phyloP scores from a whole-genome alignment of 2,113 vertebrate species.

The Semnornis frantzii region DNA sequence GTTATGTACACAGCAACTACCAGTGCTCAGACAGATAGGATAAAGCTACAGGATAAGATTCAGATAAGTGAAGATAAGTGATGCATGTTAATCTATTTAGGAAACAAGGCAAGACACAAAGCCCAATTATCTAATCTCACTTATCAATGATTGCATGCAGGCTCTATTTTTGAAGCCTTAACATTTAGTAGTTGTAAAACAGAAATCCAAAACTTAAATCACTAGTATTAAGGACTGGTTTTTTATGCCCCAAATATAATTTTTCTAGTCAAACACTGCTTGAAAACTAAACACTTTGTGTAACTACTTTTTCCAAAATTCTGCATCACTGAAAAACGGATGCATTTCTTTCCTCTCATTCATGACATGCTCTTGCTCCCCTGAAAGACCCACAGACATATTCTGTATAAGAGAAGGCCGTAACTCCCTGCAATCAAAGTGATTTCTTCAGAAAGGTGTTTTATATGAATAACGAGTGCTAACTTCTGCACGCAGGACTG shows the following conservation, averaged over 20 bases:
- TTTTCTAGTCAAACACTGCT: slow-evolving; percentile 25
- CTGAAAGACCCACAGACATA: neutral
- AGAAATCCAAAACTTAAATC: neutral
- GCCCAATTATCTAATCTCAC: neutral
- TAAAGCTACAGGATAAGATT: neutral
- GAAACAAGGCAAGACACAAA: neutral
- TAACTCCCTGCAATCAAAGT: neutral
- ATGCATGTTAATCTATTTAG: neutral
- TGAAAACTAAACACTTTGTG: slow-evolving; percentile 35
- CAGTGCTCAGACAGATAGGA: neutral
- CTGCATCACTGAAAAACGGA: neutral
- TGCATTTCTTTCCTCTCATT: neutral
- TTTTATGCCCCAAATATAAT: slow-evolving; percentile 3
- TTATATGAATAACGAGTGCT: neutral
- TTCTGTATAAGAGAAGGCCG: neutral
- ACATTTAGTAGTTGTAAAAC: neutral
- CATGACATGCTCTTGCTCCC: neutral
- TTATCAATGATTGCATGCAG: neutral
- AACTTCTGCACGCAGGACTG: neutral
- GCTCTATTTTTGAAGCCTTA: neutral
- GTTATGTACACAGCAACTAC: rapidly evolving
- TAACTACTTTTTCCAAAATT: neutral
- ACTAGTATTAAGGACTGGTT: slow-evolving; percentile 1
- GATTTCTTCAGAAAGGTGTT: slow-evolving; percentile 13
- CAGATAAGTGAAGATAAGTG: too few relatives aligned